Base-by-base conservation (phyloP, 2,797 vertebrate species). In the Acridotheres tristis region DNA sequence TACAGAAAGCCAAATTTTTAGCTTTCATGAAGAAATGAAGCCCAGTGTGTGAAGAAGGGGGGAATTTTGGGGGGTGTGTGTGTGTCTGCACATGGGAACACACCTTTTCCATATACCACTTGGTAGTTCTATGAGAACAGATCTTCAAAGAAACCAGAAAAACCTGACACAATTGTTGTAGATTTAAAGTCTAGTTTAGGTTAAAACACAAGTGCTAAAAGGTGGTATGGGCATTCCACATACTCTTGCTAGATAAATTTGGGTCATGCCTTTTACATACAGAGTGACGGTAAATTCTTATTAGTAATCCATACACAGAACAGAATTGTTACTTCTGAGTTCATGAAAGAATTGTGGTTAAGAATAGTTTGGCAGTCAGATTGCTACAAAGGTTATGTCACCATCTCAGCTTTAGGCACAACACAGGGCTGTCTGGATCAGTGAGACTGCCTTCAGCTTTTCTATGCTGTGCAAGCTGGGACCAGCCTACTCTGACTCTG, bases 51-150 rank as follows among this genome's bases (percentile, higher is more conserved):
- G 43, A 75, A 19, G 34, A 73, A 72, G 13, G 16, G 43, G 36
- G 38, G 36, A 91, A 32, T 55, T 58, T 38, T 25, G 38, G 23
- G 3, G 12, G 1, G 7, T 15, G 22, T 8, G 5, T 53, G 5
- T 36, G 22, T 40, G 8, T 2, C 0, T 5, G 19, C 3, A 3
- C 7, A 6, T 7, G 14, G 23, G 30, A 13, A 55, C 42, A 26
- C 22, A 27, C 11, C 0, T 4, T 65, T 77, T 59, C 26, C 26
- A 10, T 6, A 9, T 34, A 26, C 5, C 6, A 23, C n/a, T 40
- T 42, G 38, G 38, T 42, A 73, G 30, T n/a, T 74, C 34, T 61
- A 11, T 23, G 38, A 88, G 29, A 47, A 61, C 4, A 92, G 36
- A 53, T 36, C 47, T 47, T 29, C 32, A 43, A 32, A 75, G 13